Base-by-base conservation (phyloP, 2,797 vertebrate genomes). In the Microctenopoma stevenorrisi region DNA sequence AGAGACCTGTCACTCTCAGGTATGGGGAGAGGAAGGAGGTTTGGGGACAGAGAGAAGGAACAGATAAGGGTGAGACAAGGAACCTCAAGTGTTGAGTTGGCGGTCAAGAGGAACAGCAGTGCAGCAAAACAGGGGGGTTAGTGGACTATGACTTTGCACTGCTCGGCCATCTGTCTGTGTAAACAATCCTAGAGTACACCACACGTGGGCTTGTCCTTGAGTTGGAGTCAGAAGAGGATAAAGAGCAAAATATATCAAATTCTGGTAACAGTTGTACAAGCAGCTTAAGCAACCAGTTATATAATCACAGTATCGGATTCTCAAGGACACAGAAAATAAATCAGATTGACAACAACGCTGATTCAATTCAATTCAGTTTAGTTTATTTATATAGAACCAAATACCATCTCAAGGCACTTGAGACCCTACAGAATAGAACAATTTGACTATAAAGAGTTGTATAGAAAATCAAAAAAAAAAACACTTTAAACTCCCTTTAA, bases 1-100 rank as follows among this genome's bases (percentile, higher is more conserved):
- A 90, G 76, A 86, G 85, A 62, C 64, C 81, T 72, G 77, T 88
- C 83, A 90, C 48, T 83, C 74, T 81, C 83, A 90, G 79, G 82
- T 74, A 68, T 4, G 35, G 28, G 35, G 49, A 76, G 51, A 42
- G 6, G 26, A 72, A 51, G 38, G 50, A 57, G 53, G 16, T 68
- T 73, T 70, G 60, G 68, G 68, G 75, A 72, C 35, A 13, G 46
- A 38, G 54, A 72, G 54, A 51, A 33, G 44, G 35, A 38, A 44
- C 12, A 26, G 26, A 51, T 14, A n/a, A 44, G 49, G 46, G 49
- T 64, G 62, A 59, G 54, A 69, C 72, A 58, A 28, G 33, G 53
- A 50, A 52, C 72, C 80, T 79, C 74, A 81, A 74, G 71, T 74
- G 63, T 75, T 22, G 49, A 82, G 61, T 38, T 66, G 64, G 62